phyloP scores from a whole-genome alignment of 2,113 vertebrate species.

The Dendrocopos noguchii region DNA sequence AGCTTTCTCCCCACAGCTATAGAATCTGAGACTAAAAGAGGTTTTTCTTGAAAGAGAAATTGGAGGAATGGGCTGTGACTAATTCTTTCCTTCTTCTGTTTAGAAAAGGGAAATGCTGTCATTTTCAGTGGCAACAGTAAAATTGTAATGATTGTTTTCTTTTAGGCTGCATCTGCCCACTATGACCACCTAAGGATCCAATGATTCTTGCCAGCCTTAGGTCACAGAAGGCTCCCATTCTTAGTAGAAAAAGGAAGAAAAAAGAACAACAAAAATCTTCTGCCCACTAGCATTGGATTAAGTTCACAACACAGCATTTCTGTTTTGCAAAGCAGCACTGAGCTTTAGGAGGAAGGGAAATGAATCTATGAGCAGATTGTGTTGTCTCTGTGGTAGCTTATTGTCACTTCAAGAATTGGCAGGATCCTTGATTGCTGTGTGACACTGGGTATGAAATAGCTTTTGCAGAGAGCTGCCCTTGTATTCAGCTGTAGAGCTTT shows the following conservation, averaged over 20 bases:
- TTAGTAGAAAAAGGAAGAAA: not conserved
- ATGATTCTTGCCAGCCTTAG: not conserved
- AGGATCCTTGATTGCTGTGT: slow-evolving; percentile 44
- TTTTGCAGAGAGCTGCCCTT: slow-evolving; percentile 36
- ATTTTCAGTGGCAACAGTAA: not conserved
- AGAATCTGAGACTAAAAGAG: not conserved
- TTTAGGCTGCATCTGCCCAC: not conserved
- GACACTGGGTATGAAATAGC: slow-evolving; percentile 27
- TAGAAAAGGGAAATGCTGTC: not conserved
- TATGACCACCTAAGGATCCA: not conserved
- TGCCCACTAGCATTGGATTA: slow-evolving; percentile 22
- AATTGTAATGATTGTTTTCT: not conserved
- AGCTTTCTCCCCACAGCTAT: not conserved
- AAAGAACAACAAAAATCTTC: not conserved
- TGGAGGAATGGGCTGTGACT: not conserved
- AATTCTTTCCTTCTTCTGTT: not conserved
- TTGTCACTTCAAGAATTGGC: slow-evolving; percentile 57
- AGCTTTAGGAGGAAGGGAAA: slow-evolving; percentile 22
- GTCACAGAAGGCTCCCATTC: not conserved
- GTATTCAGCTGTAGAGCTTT: not conserved
- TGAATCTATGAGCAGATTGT: slow-evolving; percentile 61
- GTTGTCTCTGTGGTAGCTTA: slow-evolving; percentile 53
- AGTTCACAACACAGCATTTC: slow-evolving; percentile 24
- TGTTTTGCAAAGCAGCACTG: slow-evolving; percentile 42
- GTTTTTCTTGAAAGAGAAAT: not conserved